phyloP scores from a whole-genome alignment of 1,140 invertebrate species.

The Solenopsis fugax region DNA sequence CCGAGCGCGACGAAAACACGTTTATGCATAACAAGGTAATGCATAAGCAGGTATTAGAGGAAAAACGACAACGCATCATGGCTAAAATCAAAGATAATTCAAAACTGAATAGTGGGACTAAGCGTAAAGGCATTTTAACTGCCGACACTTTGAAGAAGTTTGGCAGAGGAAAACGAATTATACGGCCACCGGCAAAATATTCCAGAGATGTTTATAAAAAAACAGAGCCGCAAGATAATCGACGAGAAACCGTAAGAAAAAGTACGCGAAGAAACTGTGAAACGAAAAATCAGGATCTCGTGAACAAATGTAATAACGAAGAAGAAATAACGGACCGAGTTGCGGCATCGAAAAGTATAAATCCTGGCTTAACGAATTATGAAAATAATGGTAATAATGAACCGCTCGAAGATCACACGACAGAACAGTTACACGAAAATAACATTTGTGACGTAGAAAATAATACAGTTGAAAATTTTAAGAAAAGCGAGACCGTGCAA shows the following conservation, averaged over 20 bases:
- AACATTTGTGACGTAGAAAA: neutral
- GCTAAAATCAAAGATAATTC: slow-evolving; percentile 75
- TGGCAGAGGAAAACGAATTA: neutral
- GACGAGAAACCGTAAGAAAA: neutral
- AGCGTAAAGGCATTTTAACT: slow-evolving; percentile 1
- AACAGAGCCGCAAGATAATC: neutral
- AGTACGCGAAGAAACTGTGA: neutral
- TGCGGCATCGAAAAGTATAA: neutral
- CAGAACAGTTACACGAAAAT: neutral
- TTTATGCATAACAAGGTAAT: slow-evolving; percentile 9
- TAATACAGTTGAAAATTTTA: neutral
- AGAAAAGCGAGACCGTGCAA: neutral
- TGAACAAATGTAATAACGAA: neutral
- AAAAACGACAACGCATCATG: slow-evolving; percentile 78
- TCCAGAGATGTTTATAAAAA: slow-evolving; percentile 7
- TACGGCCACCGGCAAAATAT: neutral
- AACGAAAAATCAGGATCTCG: neutral
- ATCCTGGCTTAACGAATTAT: neutral
- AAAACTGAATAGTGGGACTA: slow-evolving; percentile 45
- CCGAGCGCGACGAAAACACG: neutral
- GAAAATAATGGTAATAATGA: neutral
- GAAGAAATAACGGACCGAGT: neutral
- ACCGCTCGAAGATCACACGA: neutral
- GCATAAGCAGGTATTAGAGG: slow-evolving; percentile 71
- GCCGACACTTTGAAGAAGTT: neutral